Evolutionary conservation across 1,140 invertebrate genomes (phyloP).

Genomic region (Muscidifurax raptorellus): DNA sequence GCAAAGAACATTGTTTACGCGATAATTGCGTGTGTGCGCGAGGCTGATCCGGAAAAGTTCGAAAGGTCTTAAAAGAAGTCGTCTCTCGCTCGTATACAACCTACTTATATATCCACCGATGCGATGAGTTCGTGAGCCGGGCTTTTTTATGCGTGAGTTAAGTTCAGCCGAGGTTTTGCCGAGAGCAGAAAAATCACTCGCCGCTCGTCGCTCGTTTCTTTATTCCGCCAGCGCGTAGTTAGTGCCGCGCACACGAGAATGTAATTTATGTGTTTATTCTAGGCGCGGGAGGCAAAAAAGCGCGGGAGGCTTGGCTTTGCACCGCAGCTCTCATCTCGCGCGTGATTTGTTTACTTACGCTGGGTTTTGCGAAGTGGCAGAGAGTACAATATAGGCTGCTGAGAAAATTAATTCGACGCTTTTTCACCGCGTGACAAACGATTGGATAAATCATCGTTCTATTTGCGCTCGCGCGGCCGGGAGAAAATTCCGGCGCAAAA

Average conservation of each 20-base stretch:
- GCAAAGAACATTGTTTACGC: constrained; percentile 48
- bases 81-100: constrained; percentile 28
- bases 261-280: constrained; percentile 51
- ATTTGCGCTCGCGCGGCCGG: constrained; percentile 8
- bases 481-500: not conserved
- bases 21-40: constrained; percentile 32
- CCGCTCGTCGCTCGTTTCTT: not conserved
- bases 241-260: not conserved
- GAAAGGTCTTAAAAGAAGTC: not conserved
- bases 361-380: not conserved
- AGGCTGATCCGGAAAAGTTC: constrained; percentile 20
- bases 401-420: constrained; percentile 26
- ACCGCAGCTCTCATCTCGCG: constrained; percentile 7
- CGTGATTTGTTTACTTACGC: constrained; percentile 48
- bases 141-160: constrained; percentile 18
- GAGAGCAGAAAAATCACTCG: not conserved
- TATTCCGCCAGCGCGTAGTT: not conserved
- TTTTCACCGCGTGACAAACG: not conserved
- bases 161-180: not conserved
- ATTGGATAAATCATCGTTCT: constrained; percentile 18
- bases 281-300: not conserved
- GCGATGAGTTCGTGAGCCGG: not conserved
- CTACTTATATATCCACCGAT: too few species aligned
- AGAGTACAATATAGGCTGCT: not conserved
- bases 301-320: not conserved